Base-by-base conservation (phyloP, 2,113 vertebrate genomes). In the Poeciliopsis turrubarensis region DNA sequence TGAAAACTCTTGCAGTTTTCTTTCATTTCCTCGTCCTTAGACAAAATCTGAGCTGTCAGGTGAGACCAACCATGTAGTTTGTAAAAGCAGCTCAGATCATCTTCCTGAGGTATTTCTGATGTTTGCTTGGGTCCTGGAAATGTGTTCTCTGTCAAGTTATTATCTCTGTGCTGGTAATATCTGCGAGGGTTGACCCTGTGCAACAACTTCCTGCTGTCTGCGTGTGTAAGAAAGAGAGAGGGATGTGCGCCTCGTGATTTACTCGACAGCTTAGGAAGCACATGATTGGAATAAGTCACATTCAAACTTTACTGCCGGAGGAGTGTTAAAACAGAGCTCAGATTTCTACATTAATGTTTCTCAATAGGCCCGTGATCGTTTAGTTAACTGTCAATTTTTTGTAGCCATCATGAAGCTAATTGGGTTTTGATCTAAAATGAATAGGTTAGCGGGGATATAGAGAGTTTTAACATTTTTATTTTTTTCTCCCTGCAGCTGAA, bases 161-260 rank as follows among this genome's bases (percentile, higher is more conserved):
- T 54, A n/a, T 41, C 19, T 62, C 34, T 17, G 39, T 73, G 65
- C 73, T 19, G 3, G 30, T 4, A 1, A 54, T 39, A 12, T 78
- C 44, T 57, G 32, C 31, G 70, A 73, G 25, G 9, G 71, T 67
- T 9, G 1, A 47, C 30, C 17, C 34, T 76, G 15, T 32, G 32
- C 30, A 68, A 80, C 65, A 65, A 82, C 77, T 81, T 80, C 70
- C 78, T 78, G 76, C 54, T 25, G 27, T 37, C 44, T 25, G 65
- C 7, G 41, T 39, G 30, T 37, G 60, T 47, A 71, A 31, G 44
- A 60, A 65, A 60, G 67, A 60, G 63, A 19, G 17, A 47, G n/a
- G 27, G 80, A 30, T 87, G 80, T 85, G 86, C 79, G 88, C 79
- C 92, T 92, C 89, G 91, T 94, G 92, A 93, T 91, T 90, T 81